phyloP scores from a whole-genome alignment of 2,113 vertebrate genomes.

The Proterorhinus semilunaris region DNA sequence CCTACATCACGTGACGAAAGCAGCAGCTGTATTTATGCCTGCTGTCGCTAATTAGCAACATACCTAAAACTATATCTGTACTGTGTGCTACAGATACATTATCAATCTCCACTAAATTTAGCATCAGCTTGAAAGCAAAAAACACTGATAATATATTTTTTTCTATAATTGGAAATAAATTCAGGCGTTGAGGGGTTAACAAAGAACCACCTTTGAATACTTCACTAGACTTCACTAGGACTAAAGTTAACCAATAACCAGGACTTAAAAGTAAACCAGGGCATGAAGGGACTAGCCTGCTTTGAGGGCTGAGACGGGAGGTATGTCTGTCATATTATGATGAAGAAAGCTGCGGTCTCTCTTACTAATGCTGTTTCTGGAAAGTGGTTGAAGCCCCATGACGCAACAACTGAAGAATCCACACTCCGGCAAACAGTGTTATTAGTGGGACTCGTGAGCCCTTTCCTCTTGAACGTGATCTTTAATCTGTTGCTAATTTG shows the following conservation, averaged over 20 bases:
- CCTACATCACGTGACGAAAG: too few relatives aligned
- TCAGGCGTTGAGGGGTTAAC: too few relatives aligned
- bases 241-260: not conserved
- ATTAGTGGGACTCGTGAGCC: not conserved
- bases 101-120: too few relatives aligned
- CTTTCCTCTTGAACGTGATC: not conserved
- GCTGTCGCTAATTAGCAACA: too few relatives aligned
- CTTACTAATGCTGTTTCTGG: constrained; percentile 18
- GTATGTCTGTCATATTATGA: constrained; percentile 57
- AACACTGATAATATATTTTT: too few relatives aligned
- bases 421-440: not conserved
- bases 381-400: not conserved
- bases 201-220: too few relatives aligned
- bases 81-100: too few relatives aligned
- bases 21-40: too few relatives aligned
- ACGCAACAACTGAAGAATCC: constrained; percentile 1
- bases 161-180: too few relatives aligned
- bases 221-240: not conserved
- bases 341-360: constrained; percentile 33
- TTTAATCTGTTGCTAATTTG: too few relatives aligned
- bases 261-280: constrained; percentile 10
- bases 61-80: too few relatives aligned
- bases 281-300: constrained; percentile 75
- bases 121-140: too few relatives aligned
- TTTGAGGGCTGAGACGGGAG: constrained; percentile 52